phyloP scores from a whole-genome alignment of 1,140 invertebrate species.

The Brachionus calyciflorus region DNA sequence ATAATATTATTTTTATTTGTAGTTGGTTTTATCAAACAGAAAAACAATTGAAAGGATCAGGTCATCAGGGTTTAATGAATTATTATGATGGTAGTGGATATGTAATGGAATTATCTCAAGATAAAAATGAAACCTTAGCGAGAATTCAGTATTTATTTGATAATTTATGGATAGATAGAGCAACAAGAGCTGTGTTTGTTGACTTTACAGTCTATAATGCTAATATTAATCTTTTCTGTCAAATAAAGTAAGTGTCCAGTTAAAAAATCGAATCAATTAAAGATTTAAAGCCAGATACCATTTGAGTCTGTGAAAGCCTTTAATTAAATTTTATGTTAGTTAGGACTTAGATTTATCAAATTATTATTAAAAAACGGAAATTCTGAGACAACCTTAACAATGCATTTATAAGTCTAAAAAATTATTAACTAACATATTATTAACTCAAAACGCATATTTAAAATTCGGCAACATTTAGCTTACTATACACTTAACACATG shows the following conservation, averaged over 20 bases:
- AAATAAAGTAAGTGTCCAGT: conserved; percentile 35
- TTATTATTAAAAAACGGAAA: too few species aligned
- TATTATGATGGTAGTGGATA: conserved; percentile 45
- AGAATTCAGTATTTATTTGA: conserved; percentile 16
- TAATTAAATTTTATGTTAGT: too few species aligned
- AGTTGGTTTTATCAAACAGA: conserved; percentile 42
- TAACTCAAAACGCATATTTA: too few species aligned
- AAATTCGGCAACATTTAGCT: too few species aligned
- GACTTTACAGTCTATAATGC: conserved; percentile 75
- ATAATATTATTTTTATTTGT: background rate
- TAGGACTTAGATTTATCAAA: too few species aligned
- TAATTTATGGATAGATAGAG: conserved; percentile 67
- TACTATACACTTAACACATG: too few species aligned
- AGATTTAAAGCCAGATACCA: too few species aligned
- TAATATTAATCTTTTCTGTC: conserved; percentile 70
- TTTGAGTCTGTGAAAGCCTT: too few species aligned
- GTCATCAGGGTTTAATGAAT: conserved; percentile 29
- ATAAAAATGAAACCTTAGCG: background rate
- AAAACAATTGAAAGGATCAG: conserved; percentile 43
- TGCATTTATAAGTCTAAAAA: too few species aligned
- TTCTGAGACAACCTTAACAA: too few species aligned
- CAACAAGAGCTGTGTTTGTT: conserved; percentile 70
- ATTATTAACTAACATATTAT: too few species aligned
- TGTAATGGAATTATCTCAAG: conserved; percentile 30
- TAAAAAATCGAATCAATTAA: too few species aligned